Evolutionary conservation across 2,888 invertebrate species (phyloP).

Genomic region (Drosophila affinis): DNA sequence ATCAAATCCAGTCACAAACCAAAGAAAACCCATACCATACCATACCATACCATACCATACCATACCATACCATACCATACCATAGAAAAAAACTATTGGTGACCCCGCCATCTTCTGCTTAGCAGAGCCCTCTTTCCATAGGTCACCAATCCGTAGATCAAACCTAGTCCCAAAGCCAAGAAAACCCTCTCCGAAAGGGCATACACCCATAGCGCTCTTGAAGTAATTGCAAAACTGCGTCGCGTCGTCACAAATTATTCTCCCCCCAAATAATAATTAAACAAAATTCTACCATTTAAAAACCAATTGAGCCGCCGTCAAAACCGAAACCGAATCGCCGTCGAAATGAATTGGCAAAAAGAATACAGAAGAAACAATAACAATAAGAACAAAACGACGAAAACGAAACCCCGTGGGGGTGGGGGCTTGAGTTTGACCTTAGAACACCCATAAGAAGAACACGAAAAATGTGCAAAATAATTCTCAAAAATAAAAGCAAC

Average conservation of each 20-base stretch:
- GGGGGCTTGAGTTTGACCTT: constrained; percentile 43
- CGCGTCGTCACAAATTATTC: constrained; percentile 16
- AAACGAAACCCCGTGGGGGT: constrained; percentile 29
- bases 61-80: no score
- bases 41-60: no score
- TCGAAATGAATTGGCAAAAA: constrained; percentile 33
- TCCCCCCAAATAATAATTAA: constrained; percentile 26
- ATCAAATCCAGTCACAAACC: no score
- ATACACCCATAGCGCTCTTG: background rate
- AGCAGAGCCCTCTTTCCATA: no score
- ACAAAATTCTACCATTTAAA: constrained; percentile 44
- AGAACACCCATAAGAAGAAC: constrained; percentile 20
- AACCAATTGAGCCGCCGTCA: constrained; percentile 30
- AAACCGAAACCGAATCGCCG: constrained; percentile 17
- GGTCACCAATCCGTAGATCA: no score
- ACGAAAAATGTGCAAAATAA: constrained; percentile 27
- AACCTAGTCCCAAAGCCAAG: no score
- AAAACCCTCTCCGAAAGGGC: no score
- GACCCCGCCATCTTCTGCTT: background rate
- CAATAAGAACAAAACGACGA: constrained; percentile 17
- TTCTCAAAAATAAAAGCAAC: constrained; percentile 6
- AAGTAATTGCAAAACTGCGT: constrained; percentile 27
- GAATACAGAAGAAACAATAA: constrained; percentile 10
- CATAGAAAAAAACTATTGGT: no score
- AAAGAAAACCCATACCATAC: no score